Evolutionary conservation across 1,140 invertebrate species (phyloP).

Genomic region (Whitmania pigra): DNA sequence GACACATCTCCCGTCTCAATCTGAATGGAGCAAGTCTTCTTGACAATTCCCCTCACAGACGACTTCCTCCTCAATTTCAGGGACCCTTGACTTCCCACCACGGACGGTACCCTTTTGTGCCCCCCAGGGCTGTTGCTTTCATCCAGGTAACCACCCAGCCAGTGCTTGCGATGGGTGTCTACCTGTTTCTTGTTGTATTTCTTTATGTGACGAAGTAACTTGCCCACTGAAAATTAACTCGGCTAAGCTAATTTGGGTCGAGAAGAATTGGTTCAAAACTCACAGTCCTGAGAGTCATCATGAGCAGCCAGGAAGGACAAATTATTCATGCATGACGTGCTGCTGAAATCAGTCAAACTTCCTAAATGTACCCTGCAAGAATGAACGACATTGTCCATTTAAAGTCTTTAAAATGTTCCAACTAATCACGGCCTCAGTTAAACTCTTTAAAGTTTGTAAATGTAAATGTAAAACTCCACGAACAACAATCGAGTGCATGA

Average conservation of each 20-base stretch:
- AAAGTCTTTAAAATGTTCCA: neutral
- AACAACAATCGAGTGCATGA: neutral
- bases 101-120: neutral
- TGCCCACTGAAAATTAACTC: neutral
- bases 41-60: constrained; percentile 33
- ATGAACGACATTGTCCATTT: constrained; percentile 22
- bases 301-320: constrained; percentile 63
- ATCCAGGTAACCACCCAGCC: neutral
- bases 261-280: neutral
- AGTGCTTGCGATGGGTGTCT: neutral
- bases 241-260: neutral
- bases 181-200: constrained; percentile 12
- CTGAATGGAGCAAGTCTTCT: constrained; percentile 33
- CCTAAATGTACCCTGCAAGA: constrained; percentile 68
- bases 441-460: neutral
- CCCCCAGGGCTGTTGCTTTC: neutral
- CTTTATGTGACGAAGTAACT: neutral
- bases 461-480: neutral
- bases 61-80: constrained; percentile 13
- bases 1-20: constrained; percentile 27
- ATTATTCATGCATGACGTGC: constrained; percentile 87
- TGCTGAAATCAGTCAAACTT: constrained; percentile 77
- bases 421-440: neutral
- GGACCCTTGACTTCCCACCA: too few species aligned
- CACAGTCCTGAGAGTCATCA: constrained; percentile 23